Evolutionary conservation across 2,888 invertebrate genomes (phyloP).

Genomic region (Standfussiana lucernea): DNA sequence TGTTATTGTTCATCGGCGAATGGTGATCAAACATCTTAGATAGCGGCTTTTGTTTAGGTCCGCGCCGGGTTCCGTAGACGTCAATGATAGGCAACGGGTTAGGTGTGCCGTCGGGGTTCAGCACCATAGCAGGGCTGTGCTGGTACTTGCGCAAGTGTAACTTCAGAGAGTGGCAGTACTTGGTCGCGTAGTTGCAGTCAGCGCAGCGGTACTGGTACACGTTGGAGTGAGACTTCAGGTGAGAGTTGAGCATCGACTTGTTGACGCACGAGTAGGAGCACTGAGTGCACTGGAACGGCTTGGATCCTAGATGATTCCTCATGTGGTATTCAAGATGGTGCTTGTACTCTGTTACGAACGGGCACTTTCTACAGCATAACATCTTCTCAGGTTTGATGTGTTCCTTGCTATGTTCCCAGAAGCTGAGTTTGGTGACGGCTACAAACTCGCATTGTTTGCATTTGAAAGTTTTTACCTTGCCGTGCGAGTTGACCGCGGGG

Average conservation of each 20-base stretch:
- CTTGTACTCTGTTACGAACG: slow-evolving; percentile 99
- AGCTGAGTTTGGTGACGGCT: slow-evolving; percentile 96
- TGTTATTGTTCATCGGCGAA: slow-evolving; percentile 75
- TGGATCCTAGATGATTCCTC: slow-evolving; percentile 98
- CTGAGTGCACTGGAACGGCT: slow-evolving; percentile 98
- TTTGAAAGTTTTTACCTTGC: slow-evolving; percentile 96
- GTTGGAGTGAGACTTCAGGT: slow-evolving; percentile 98
- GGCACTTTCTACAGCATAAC: slow-evolving; percentile 97
- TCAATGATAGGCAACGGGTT: slow-evolving; percentile 97
- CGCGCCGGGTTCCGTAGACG: slow-evolving; percentile 96
- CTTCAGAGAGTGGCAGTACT: slow-evolving; percentile 99
- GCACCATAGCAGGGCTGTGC: slow-evolving; percentile 97
- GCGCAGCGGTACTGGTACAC: slow-evolving; percentile 98
- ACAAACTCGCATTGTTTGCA: slow-evolving; percentile 98
- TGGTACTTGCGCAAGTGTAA: slow-evolving; percentile 97
- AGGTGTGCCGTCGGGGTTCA: slow-evolving; percentile 96
- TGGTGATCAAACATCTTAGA: slow-evolving; percentile 83
- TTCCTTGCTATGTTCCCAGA: slow-evolving; percentile 97
- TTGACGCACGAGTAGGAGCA: slow-evolving; percentile 98
- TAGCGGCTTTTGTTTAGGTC: slow-evolving; percentile 93
- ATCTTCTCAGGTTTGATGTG: slow-evolving; percentile 98
- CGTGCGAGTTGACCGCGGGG: slow-evolving; percentile 94
- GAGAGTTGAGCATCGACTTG: slow-evolving; percentile 99
- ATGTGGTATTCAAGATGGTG: slow-evolving; percentile 99
- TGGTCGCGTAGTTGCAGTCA: slow-evolving; percentile 98